Evolutionary conservation across 1,140 invertebrate species (phyloP), one percentile per base, ranked within the genome.

Genomic region (Araneus ventricosus): DNA sequence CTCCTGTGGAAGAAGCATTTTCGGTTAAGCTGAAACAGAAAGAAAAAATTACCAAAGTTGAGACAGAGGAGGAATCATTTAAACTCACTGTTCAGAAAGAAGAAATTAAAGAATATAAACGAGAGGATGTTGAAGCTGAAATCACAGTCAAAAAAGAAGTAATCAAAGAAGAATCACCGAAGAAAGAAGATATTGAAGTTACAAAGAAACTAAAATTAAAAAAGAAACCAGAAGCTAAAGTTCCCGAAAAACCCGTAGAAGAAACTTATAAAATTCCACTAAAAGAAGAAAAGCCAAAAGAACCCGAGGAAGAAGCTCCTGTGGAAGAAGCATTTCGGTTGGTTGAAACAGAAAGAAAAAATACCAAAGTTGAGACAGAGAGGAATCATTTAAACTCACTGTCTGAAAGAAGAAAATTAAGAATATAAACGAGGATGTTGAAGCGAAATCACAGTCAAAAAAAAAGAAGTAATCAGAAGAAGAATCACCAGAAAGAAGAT

Each of bases 401-500:
- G 4, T 91, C 61, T 63, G 24, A 45, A 67, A 22, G 85, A 94
- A 88, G 87, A 92, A 82, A 10, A 96, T 41, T 96, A 96, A 82
- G 96, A 96, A 95, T 96, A 96, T 24, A 94, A 93, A 57, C 45
- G 84, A 1, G 41, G 94, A 96, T 94, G 95, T 95, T 41, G 94
- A 97, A 94, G 96, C 96, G 97, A 97, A 96, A 96, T 97, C 57
- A 97, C 97, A n/a, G 97, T 98, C 95, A 93, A 93, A 27, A 96
- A 97, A 94, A 91, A 94, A 88, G 75, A 37, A 30, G 75, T 37
- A 30, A 96, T 96, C 61, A 97, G n/a, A 97, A 96, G 96, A 97
- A 92, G 96, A 97, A 92, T 97, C 97, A 94, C 95, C 94, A 95
- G 67, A 96, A 96, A 95, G 96, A 95, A 95, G 95, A 95, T 82